Conservation (phyloP, 2,888 invertebrate genomes). For the Pharmacophagus antenor region DNA sequence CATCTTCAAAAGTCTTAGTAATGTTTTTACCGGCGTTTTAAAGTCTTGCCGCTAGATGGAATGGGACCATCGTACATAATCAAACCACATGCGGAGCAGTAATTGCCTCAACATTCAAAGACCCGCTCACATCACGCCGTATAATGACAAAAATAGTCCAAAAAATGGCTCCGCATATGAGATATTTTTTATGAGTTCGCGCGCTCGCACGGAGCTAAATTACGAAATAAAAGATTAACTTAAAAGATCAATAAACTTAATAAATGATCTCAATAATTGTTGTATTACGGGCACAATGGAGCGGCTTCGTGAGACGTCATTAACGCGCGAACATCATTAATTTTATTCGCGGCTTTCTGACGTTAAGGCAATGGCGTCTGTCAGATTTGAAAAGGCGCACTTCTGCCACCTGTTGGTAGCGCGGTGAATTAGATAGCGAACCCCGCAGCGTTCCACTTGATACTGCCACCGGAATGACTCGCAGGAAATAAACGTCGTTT, state of each 20-base stretch:
- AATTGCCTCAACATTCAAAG: conserved; percentile 80
- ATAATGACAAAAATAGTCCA: conserved; percentile 81
- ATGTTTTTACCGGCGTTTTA: conserved; percentile 70
- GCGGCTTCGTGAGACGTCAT: conserved; percentile 80
- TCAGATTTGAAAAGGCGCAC: conserved; percentile 76
- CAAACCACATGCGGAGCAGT: conserved; percentile 80
- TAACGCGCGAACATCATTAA: conserved; percentile 81
- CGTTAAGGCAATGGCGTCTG: conserved; percentile 79
- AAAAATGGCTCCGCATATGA: conserved; percentile 78
- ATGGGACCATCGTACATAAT: conserved; percentile 73
- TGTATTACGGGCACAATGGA: conserved; percentile 81
- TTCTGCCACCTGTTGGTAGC: conserved; percentile 81
- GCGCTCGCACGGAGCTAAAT: conserved; percentile 76
- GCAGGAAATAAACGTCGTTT: conserved; percentile 41
- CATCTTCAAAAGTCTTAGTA: conserved; percentile 65
- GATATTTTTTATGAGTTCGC: conserved; percentile 77
- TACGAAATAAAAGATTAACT: conserved; percentile 82
- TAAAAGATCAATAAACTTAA: conserved; percentile 82
- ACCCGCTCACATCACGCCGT: conserved; percentile 78
- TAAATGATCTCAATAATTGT: conserved; percentile 82
- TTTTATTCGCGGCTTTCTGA: conserved; percentile 80
- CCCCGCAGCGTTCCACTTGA: conserved; percentile 74
- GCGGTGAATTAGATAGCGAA: conserved; percentile 74
- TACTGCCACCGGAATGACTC: conserved; percentile 76
- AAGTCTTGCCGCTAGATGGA: conserved; percentile 71